These are phyloP conservation scores for Hormaphis cornu DNA, from an alignment of 1,140 invertebrate genomes.

Conservation along the genomic window DNA sequence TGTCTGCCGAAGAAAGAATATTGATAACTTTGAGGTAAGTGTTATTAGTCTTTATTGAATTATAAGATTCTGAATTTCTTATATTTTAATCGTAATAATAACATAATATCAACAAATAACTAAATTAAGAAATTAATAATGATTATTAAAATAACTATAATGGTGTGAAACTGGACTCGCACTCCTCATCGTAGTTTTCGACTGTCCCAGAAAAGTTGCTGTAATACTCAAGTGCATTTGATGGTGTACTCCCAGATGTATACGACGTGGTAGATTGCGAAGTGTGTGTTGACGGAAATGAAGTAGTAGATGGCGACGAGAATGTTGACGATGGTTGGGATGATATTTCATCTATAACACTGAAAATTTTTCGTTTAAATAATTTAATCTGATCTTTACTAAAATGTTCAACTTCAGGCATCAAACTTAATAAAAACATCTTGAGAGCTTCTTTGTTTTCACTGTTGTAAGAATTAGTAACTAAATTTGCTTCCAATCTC, in stretches of 20 bases:
- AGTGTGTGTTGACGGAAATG: not conserved
- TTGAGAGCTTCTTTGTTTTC: constrained; percentile 36
- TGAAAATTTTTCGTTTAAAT: constrained; percentile 36
- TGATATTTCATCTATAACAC: constrained; percentile 38
- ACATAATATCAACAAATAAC: not conserved
- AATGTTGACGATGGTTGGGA: not conserved
- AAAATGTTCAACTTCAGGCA: constrained; percentile 38
- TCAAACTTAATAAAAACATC: constrained; percentile 38
- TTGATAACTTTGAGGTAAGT: constrained; percentile 10
- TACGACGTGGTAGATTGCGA: not conserved
- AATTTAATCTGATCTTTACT: constrained; percentile 37
- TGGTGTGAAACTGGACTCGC: not conserved
- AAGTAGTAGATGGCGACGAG: not conserved
- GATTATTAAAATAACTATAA: not conserved
- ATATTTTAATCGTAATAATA: not conserved
- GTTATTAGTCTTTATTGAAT: not conserved
- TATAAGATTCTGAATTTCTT: not conserved
- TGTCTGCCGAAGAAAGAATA: constrained; percentile 16
- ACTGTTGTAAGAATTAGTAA: constrained; percentile 24
- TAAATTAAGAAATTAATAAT: not conserved
- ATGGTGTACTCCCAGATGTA: not conserved
- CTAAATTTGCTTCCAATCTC: constrained; percentile 12
- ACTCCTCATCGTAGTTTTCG: not conserved
- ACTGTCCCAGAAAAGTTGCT: not conserved
- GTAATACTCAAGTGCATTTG: not conserved